These are phyloP conservation scores for Notiomystis cincta DNA, from an alignment of 2,113 vertebrate genomes.

Conservation along the genomic window DNA sequence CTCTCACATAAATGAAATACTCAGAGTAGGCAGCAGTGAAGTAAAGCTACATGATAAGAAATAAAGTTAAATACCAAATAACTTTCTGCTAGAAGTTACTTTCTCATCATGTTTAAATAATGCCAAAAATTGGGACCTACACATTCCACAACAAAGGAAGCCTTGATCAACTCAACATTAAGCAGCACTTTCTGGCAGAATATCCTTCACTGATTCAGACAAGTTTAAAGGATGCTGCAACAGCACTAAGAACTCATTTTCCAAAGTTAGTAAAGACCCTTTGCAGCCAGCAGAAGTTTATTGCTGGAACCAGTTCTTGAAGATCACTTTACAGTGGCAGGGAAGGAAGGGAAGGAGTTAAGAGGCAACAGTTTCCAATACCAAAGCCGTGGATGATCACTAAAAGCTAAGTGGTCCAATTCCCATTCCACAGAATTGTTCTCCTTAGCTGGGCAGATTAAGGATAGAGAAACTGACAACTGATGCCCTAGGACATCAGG, in stretches of 20 bases:
- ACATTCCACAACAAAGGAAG: neutral
- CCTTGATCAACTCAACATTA: neutral
- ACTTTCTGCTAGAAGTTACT: neutral
- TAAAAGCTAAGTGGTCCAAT: neutral
- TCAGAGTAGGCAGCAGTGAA: neutral
- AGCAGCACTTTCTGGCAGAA: neutral
- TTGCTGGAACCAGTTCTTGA: neutral
- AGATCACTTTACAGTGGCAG: neutral
- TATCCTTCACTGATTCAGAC: neutral
- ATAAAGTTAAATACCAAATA: neutral
- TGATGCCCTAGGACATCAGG: neutral
- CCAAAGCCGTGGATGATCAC: neutral
- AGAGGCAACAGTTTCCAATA: neutral
- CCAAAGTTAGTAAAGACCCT: neutral
- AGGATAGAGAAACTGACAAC: neutral
- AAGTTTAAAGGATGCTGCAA: neutral
- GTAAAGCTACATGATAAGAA: neutral
- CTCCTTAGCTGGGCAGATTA: neutral
- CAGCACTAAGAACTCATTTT: neutral
- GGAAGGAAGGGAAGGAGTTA: neutral
- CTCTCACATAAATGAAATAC: neutral
- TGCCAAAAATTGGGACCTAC: neutral
- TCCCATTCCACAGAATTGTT: neutral
- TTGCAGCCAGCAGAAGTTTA: neutral
- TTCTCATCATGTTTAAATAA: neutral